A percentile compares a stretch with the other conserved stretches of the same genome.
Conservation (phyloP, 2,888 invertebrate genomes). For the Hedya salicella region DNA sequence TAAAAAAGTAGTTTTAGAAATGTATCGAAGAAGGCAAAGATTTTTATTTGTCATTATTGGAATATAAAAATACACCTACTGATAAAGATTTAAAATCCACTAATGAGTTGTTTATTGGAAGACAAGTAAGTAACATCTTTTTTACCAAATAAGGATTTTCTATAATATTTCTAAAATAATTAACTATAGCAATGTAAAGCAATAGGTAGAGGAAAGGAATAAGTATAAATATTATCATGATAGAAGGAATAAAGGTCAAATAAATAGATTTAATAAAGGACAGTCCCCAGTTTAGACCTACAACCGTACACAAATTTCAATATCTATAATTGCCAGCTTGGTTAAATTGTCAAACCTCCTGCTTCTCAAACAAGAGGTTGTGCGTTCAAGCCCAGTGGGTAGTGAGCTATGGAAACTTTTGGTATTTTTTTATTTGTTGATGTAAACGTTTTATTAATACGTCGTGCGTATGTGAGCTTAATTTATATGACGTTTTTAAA, state of each 20-base stretch:
- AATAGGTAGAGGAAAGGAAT: conserved; percentile 1
- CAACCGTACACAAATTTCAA: too few species aligned
- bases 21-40: conserved; percentile 11
- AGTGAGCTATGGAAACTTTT: too few species aligned
- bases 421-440: too few species aligned
- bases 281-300: too few species aligned
- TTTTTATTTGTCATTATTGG: conserved; percentile 31
- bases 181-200: conserved; percentile 12
- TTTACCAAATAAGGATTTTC: conserved; percentile 14
- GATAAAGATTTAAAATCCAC: conserved; percentile 24
- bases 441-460: too few species aligned
- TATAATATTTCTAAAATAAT: neutral
- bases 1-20: too few species aligned
- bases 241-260: conserved; percentile 24
- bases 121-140: conserved; percentile 21
- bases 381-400: too few species aligned
- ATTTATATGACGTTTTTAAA: too few species aligned
- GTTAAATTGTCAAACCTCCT: too few species aligned
- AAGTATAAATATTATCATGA: conserved; percentile 35
- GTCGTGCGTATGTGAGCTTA: too few species aligned
- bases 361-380: too few species aligned
- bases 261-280: conserved; percentile 13
- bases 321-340: too few species aligned
- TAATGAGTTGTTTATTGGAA: conserved; percentile 30
- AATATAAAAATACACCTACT: conserved; percentile 36